Base-by-base conservation (phyloP, 2,113 vertebrate species). In the Origma solitaria region DNA sequence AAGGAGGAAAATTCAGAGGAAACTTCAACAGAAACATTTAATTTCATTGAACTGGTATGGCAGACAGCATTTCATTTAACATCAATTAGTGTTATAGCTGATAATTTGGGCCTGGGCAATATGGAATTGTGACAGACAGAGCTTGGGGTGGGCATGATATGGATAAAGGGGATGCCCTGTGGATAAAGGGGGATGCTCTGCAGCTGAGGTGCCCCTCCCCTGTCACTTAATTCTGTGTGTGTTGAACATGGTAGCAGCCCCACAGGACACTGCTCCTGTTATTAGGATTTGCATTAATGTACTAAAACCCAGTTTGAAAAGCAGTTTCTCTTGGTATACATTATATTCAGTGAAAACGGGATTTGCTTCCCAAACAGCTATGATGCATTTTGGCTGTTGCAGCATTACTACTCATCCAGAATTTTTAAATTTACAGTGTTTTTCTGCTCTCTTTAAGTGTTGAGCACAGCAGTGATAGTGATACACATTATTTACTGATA, bases 21-120 rank as follows among this genome's bases (percentile, higher is more conserved):
- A 91, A 87, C 73, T 40, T 31, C 4, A 13, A 79, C 69, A 40
- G 49, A 79, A 89, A 71, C 44, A 37, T 60, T 92, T 91, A 45
- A 95, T 95, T 87, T 79, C 79, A 53, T 82, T 42, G 92, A 79
- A 44, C 33, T 68, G 92, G 40, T n/a, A 10, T 2, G 9, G 51
- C 4, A 92, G 90, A 64, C 61, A 90, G 86, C 82, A 70, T 53
- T 45, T 84, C 47, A 90, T 65, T 95, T 97, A 83, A 94, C 92
- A 93, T 37, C 94, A 95, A 88, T 96, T 96, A 96, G 62, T 81
- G 57, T 68, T 81, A 33, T 1, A 92, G 85, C 56, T 83, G 72
- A 31, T 95, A 83, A 93, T 93, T 75, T 86, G 83, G 71, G 64
- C 58, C 50, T 57, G 66, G 56, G 75, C 64, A 80, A 47, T 4